Evolutionary conservation across 2,888 invertebrate genomes (phyloP).

Genomic region (Tipula confusa): DNA sequence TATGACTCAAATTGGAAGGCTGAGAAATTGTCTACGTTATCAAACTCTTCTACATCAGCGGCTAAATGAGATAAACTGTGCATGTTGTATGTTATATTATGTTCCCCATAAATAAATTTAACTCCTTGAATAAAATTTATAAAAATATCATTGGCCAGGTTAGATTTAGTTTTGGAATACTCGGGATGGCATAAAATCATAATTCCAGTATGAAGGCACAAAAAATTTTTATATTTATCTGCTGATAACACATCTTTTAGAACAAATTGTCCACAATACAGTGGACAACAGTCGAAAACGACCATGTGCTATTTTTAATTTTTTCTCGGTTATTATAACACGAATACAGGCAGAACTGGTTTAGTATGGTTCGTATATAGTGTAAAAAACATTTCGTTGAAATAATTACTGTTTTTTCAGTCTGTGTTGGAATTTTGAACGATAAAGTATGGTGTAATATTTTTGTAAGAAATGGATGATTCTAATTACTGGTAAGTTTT

Average conservation of each 20-base stretch:
- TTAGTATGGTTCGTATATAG: too few species aligned
- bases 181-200: slow-evolving; percentile 36
- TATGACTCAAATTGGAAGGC: slow-evolving; percentile 37
- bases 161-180: slow-evolving; percentile 34
- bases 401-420: too few species aligned
- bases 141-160: slow-evolving; percentile 35
- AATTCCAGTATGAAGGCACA: slow-evolving; percentile 37
- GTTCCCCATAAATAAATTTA: slow-evolving; percentile 36
- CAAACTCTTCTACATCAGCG: slow-evolving; percentile 36
- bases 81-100: slow-evolving; percentile 37
- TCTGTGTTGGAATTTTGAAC: too few species aligned
- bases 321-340: not conserved
- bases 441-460: too few species aligned
- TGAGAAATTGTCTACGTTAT: slow-evolving; percentile 37
- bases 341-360: too few species aligned
- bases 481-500: too few species aligned
- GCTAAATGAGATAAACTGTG: slow-evolving; percentile 39
- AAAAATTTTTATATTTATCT: slow-evolving; percentile 36
- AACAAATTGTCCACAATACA: slow-evolving; percentile 39
- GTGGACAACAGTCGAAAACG: slow-evolving; percentile 32
- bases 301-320: not conserved
- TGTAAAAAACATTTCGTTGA: too few species aligned
- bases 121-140: slow-evolving; percentile 31
- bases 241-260: slow-evolving; percentile 35
- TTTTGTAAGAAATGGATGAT: too few species aligned